Conservation (phyloP, 2,888 invertebrate species). For the Apodemia mormo region DNA sequence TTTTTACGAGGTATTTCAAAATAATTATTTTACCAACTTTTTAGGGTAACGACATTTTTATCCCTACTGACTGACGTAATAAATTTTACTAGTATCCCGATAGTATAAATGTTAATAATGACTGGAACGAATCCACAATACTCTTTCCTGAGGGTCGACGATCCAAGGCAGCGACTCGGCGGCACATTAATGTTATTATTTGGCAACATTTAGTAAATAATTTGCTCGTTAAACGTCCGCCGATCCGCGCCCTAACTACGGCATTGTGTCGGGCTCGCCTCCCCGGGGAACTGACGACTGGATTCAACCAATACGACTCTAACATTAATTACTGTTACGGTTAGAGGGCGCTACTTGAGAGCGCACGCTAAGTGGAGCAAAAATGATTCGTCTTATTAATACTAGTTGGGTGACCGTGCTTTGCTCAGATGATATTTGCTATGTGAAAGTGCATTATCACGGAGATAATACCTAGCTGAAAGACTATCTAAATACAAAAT, state of each 20-base stretch:
- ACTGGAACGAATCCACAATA: slow-evolving; percentile 30
- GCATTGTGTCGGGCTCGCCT: slow-evolving; percentile 68
- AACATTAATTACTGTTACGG: slow-evolving; percentile 72
- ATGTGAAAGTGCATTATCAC: no score
- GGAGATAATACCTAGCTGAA: no score
- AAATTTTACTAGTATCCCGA: no score
- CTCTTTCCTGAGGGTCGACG: slow-evolving; percentile 28
- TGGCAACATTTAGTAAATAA: slow-evolving; percentile 81
- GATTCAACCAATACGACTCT: slow-evolving; percentile 68
- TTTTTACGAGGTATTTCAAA: no score
- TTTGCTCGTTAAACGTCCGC: slow-evolving; percentile 78
- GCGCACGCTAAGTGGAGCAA: no score
- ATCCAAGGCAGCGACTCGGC: slow-evolving; percentile 37
- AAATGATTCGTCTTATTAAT: no score
- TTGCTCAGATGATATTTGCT: no score
- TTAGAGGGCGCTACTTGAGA: slow-evolving; percentile 45
- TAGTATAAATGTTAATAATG: background rate
- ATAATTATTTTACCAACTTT: no score
- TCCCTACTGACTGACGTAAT: no score
- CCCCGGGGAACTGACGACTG: slow-evolving; percentile 64
- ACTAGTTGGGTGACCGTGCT: no score
- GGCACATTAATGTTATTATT: slow-evolving; percentile 77
- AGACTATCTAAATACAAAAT: no score
- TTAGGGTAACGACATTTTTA: no score
- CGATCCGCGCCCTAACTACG: slow-evolving; percentile 74